Conservation (phyloP, 2,797 vertebrate species). For the Monodelphis domestica region DNA sequence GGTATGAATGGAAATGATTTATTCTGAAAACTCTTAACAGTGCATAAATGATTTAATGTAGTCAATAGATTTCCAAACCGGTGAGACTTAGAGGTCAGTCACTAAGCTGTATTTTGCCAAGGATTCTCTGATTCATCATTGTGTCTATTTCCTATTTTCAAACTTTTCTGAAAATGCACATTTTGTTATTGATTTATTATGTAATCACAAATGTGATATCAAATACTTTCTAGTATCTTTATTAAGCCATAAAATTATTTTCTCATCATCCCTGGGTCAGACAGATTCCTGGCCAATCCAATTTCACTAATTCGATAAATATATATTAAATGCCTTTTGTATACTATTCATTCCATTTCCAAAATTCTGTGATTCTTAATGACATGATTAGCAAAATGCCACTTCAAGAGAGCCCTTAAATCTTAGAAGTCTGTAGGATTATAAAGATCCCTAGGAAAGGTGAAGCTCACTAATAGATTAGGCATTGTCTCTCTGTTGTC, state of each 20-base stretch:
- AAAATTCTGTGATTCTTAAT: no score
- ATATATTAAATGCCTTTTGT: not conserved
- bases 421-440: no score
- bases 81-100: conserved; percentile 56
- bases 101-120: conserved; percentile 57
- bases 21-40: conserved; percentile 53
- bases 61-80: conserved; percentile 61
- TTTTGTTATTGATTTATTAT: conserved; percentile 69
- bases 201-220: conserved; percentile 62
- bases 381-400: no score
- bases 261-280: conserved; percentile 66
- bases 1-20: conserved; percentile 71
- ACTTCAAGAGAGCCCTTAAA: no score
- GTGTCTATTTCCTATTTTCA: conserved; percentile 64
- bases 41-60: conserved; percentile 62
- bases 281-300: conserved; percentile 58
- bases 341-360: no score
- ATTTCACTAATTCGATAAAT: not conserved
- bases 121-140: conserved; percentile 39
- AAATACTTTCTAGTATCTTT: conserved; percentile 71
- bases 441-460: no score
- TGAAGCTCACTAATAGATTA: no score
- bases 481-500: no score
- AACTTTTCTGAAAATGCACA: conserved; percentile 58
- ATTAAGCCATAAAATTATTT: conserved; percentile 63